Percentiles rank a stretch among this genome's conserved stretches.
Conservation (phyloP, 2,888 invertebrate species). For the Athalia circularis region DNA sequence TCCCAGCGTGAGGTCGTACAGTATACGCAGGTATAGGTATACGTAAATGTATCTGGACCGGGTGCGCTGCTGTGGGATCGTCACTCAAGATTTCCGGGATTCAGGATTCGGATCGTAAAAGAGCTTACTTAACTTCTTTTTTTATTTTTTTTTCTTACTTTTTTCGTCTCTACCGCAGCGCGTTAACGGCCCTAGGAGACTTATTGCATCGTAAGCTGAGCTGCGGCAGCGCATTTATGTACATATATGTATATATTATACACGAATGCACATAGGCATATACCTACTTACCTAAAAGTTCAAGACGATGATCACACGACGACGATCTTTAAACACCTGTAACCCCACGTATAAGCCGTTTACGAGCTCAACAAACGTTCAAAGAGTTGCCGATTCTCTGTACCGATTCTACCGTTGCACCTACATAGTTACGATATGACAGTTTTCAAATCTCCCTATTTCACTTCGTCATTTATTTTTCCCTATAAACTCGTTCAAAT, state of each 20-base stretch:
- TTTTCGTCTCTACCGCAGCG: conserved; percentile 27
- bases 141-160: not conserved
- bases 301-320: conserved; percentile 5
- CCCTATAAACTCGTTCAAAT: too few species aligned
- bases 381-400: conserved; percentile 32
- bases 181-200: conserved; percentile 35
- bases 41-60: not conserved
- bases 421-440: too few species aligned
- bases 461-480: too few species aligned
- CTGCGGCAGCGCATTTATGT: not conserved
- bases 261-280: not conserved
- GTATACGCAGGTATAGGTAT: not conserved
- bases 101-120: conserved; percentile 37
- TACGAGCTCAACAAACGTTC: conserved; percentile 28
- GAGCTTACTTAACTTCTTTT: conserved; percentile 10
- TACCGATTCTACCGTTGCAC: too few species aligned
- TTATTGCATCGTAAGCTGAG: conserved; percentile 37
- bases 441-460: too few species aligned
- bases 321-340: conserved; percentile 39
- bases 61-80: conserved; percentile 13
- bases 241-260: not conserved
- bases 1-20: conserved; percentile 11
- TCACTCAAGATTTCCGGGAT: conserved; percentile 44
- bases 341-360: conserved; percentile 32
- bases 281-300: not conserved